Evolutionary conservation across 2,888 invertebrate species (phyloP), one percentile per base, ranked within the genome.

Genomic region (Morinoia aosen): DNA sequence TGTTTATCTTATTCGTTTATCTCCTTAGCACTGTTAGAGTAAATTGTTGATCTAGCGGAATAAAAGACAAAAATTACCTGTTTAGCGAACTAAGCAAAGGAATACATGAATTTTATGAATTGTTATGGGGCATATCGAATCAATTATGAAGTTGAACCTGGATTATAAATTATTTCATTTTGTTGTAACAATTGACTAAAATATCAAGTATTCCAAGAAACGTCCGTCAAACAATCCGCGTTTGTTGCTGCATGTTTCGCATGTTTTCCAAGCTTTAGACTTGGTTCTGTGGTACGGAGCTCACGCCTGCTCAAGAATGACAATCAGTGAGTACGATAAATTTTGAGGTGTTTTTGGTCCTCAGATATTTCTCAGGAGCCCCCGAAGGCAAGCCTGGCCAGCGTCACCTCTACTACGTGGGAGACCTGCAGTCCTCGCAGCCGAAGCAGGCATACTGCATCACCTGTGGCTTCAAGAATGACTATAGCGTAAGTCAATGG

Each of bases 331-430:
- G 2, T 10, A 19, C 19, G 33, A 33, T 76, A 14, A 76, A 16
- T 33, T 76, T 76, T 76, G 16, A 14, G 0, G 25, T 33, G 33
- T 76, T 90, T 57, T 19, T 2, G 95, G 61, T 95, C 97, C 97
- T 58, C 97, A 99, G 99, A 96, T 99, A 99, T 98, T 99, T 98
- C 97, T 98, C 98, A 97, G 99, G 99, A 0, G 99, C 98, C 64
- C 98, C 98, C 12, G 98, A 98, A 96, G 97, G 98, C 25, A 98
- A 98, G 97, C 98, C 99, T 0, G 98, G 98, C 10, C 98, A 98
- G 95, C 98, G 98, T 97, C 99, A 99, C 97, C 97, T 99, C 91
- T 99, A 98, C 97, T 98, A 98, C 16, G 98, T 98, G 14, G 98
- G 98, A 0, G 97, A 97, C n/a, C 97, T 97, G 11, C 97, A 96